Evolutionary conservation across 2,113 vertebrate genomes (phyloP), one percentile per base, ranked within the genome.

Genomic region (Gulo gulo): DNA sequence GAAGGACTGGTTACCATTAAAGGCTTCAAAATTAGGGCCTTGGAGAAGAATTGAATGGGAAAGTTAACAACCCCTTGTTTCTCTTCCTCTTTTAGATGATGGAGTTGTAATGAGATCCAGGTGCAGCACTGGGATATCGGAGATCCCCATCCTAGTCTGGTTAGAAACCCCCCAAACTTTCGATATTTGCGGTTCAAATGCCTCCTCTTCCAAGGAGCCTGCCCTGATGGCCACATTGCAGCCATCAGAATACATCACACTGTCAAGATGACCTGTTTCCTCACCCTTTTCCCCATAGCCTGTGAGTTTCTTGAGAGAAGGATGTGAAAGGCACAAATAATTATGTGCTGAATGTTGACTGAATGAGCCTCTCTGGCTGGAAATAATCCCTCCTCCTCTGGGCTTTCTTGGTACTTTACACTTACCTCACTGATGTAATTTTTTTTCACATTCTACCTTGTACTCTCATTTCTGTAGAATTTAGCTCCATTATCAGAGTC

Each of bases 1-100:
- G 39, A 94, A 97, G 55, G 91, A 86, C 96, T 97, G 97, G 93
- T 98, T 98, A 94, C 93, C 91, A 98, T 97, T 97, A 96, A 95
- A 92, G 81, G 0, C 31, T 95, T 92, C 82, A 95, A 96, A 97
- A 97, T 90, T 67, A 97, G 74, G 61, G 89, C 36, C 83, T 96
- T 36, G 15, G 23, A 97, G 88, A 91, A 97, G 95, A 97, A 69
- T 74, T 67, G 92, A 90, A 89, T 5, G 15, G 76, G 42, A 31
- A 95, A 76, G 45, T 96, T 96, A 94, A 97, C 91, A 79, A 76
- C 13, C 20, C 47, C 79, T 47, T 79, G 52, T 86, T 92, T 85
- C 61, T 90, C 47, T 83, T 78, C 91, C 84, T 96, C 76, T 91
- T 83, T 52, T 76, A 76, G 69, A 61, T 20, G 61, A 81, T 80